Evolutionary conservation across 2,888 invertebrate genomes (phyloP), one percentile per base, ranked within the genome.

Genomic region (Branchipolynoe longqiensis): DNA sequence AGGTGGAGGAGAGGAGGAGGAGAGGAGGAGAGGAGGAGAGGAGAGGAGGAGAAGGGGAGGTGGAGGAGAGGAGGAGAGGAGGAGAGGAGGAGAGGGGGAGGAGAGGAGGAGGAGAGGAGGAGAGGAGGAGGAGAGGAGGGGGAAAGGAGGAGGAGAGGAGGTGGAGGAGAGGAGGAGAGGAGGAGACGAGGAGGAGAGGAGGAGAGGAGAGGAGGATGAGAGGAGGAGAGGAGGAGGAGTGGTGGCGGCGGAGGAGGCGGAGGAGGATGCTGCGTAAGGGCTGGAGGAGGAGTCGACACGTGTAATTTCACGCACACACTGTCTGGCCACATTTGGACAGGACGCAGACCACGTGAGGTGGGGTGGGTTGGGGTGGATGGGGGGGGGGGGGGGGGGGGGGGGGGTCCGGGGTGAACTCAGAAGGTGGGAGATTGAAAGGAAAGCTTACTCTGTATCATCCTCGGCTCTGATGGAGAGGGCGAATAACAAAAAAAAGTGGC

Each of bases 361-460:
- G 48, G 48, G 48, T 8, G 8, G 18, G 48, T n/a, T n/a, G n/a
- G n/a, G n/a, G n/a, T n/a, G n/a, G n/a, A n/a, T 62, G 62, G 14
- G 62, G 18, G 62, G 28, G 31, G 3, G 31, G 62, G 25, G 62
- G 62, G 69, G 69, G 1, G 31, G 36, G 36, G 38, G 69, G 69
- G 36, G 25, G 69, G 69, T 69, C 12, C 33, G 38, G 69, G n/a
- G n/a, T n/a, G n/a, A n/a, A n/a, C n/a, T n/a, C n/a, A n/a, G n/a
- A n/a, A n/a, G n/a, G n/a, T n/a, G n/a, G n/a, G n/a, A n/a, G n/a
- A n/a, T n/a, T n/a, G n/a, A n/a, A 69, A 38, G 14, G 78, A 78
- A 40, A 38, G 83, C 83, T 83, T 83, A 83, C 83, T 83, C 58
- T 83, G 83, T 40, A 83, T 83, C 83, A 83, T 83, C 83, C 83